phyloP scores from a whole-genome alignment of 2,113 vertebrate genomes.

The Bufo gargarizans region DNA sequence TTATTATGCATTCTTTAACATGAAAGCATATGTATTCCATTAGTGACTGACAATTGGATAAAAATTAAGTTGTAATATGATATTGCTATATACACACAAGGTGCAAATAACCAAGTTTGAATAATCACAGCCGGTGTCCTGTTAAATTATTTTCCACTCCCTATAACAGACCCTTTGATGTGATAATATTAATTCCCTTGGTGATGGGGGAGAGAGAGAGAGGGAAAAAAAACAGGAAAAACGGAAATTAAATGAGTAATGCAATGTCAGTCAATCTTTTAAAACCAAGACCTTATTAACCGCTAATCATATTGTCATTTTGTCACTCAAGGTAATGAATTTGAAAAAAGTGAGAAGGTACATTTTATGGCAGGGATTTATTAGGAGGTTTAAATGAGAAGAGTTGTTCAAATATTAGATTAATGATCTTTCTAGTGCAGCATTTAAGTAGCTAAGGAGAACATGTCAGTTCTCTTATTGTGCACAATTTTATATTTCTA shows the following conservation, averaged over 20 bases:
- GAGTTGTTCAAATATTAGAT: conserved; percentile 78
- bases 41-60: conserved; percentile 93
- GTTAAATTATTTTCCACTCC: conserved; percentile 93
- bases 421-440: conserved; percentile 65
- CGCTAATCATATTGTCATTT: conserved; percentile 92
- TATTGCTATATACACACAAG: conserved; percentile 84
- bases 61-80: conserved; percentile 93
- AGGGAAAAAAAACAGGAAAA: conserved; percentile 81
- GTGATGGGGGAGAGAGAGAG: conserved; percentile 75
- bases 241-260: conserved; percentile 96
- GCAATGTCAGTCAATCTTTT: conserved; percentile 90
- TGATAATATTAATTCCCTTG: conserved; percentile 94
- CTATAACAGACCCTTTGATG: conserved; percentile 94
- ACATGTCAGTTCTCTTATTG: not conserved
- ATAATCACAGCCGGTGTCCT: conserved; percentile 94
- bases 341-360: conserved; percentile 70
- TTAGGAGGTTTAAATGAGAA: conserved; percentile 79
- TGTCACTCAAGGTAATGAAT: conserved; percentile 84
- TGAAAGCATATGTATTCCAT: conserved; percentile 70
- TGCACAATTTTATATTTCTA: not conserved
- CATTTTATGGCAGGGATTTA: conserved; percentile 78
- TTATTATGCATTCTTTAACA: conserved; percentile 90
- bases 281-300: conserved; percentile 89
- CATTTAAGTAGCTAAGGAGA: conserved; percentile 68
- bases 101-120: conserved; percentile 94